Evolutionary conservation across 2,113 vertebrate species (phyloP), one percentile per base, ranked within the genome.

Genomic region (Trichechus manatus): DNA sequence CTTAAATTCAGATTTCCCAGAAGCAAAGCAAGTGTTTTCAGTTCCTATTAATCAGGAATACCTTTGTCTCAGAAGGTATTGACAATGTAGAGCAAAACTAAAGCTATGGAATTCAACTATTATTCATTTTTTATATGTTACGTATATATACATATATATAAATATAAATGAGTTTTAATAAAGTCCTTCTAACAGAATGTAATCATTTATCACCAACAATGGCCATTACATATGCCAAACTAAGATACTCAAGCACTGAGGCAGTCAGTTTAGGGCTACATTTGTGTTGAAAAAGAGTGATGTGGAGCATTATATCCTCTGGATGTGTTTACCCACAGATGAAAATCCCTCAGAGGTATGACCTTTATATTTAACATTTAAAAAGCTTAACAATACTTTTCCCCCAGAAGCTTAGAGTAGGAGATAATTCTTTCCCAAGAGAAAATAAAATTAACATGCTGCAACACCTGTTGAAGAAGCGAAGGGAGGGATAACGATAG

Each of bases 301-400:
- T 68, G 59, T 42, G 44, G 20, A 93, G 29, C 29, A 86, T 25
- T 47, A 15, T 88, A 87, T 75, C 33, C 64, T 93, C 93, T 56
- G 53, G 91, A 86, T 82, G 74, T 97, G 85, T 96, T 98, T 97
- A 98, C 93, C 93, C 78, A 95, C 78, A 93, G 85, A 63, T 88
- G 89, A 94, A 96, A 96, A 94, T 91, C 94, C 95, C 92, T 95
- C 56, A 84, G 85, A 64, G 94, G 68, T 72, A 4, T 95, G 96
- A 97, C 96, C 95, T 98, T 98, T 98, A 84, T 31, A 95, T 20
- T 95, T 74, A 96, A 81, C 87, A 83, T 97, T 97, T 98, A 91
- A 87, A 97, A 97, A 81, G 93, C 91, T 96, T 91, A 87, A 93
- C 87, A 96, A 94, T 92, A 90, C 88, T 93, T 94, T 56, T 96